Evolutionary conservation across 2,888 invertebrate genomes (phyloP), one percentile per base, ranked within the genome.

Genomic region (Rhodophaea formosa): DNA sequence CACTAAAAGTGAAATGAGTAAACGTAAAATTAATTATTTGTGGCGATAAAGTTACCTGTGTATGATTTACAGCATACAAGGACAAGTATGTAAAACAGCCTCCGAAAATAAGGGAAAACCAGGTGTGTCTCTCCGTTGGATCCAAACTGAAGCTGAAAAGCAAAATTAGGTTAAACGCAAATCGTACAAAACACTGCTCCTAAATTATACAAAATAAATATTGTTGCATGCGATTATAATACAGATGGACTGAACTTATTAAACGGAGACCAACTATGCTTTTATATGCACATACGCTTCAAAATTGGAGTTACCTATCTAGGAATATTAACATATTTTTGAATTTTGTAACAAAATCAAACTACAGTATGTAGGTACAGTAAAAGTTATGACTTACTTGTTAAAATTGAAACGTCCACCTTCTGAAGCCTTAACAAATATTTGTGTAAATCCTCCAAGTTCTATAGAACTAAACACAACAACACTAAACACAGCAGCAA

Each of bases 21-120:
- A 23, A 23, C 23, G 23, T 23, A 23, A 23, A 23, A 23, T 23
- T 23, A 23, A 23, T 23, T 23, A 23, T 23, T 23, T 23, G 3
- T 23, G 5, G 5, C 23, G 23, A 29, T 47, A 54, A 39, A 62
- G 30, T 66, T 71, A 90, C 90, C 84, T 91, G 97, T 0, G 97
- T 95, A 81, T 97, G 97, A 79, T 97, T 97, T 0, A 97, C 96
- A 2, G 95, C 97, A 79, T 97, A 97, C 7, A 97, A 73, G 0
- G 97, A 95, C 44, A 96, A 79, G 75, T 95, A 97, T 0, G 96
- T 97, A 56, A 95, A 93, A 42, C 94, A 83, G 0, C 97, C 97
- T n/a, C 97, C 97, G 54, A 97, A 91, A 5, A 94, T 86, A 29
- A 97, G 90, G 0, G 95, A 94, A 93, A 96, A 97, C 94, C 97